These are phyloP conservation scores for Drosophila baimaii DNA, from an alignment of 1,140 invertebrate genomes.

Conservation along the genomic window DNA sequence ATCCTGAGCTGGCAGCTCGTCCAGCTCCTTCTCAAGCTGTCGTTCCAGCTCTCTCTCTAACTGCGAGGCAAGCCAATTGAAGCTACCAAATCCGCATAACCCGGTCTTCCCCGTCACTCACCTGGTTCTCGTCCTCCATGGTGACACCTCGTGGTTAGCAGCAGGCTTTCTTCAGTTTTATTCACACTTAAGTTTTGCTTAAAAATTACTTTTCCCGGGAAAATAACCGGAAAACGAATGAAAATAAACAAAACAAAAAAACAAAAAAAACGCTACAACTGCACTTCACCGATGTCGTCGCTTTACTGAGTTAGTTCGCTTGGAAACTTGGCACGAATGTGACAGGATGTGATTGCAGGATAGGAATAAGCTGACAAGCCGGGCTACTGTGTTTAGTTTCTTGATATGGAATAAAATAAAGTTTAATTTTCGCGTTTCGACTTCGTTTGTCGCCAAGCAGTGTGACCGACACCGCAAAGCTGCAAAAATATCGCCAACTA, in stretches of 20 bases:
- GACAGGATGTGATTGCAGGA: neutral
- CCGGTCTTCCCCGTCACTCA: neutral
- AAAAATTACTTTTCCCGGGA: neutral
- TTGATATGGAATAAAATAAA: no score
- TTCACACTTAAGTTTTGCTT: neutral
- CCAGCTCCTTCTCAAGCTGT: conserved; percentile 12
- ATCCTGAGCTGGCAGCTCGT: conserved; percentile 6
- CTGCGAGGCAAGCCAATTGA: conserved; percentile 3
- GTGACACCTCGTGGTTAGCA: neutral
- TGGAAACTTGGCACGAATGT: neutral
- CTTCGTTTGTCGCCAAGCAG: neutral
- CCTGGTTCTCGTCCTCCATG: neutral
- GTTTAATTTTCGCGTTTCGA: conserved; percentile 1
- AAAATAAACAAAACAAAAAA: neutral
- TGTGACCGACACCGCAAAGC: neutral
- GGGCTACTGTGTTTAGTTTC: no score
- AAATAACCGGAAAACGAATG: neutral
- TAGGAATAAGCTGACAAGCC: no score
- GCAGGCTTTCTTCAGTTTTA: neutral
- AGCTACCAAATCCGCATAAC: neutral
- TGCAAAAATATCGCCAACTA: neutral
- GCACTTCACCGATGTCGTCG: neutral
- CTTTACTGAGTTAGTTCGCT: neutral
- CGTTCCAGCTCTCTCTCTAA: conserved; percentile 2
- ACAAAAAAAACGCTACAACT: no score